phyloP scores from a whole-genome alignment of 2,888 invertebrate genomes.

The Arctia plantaginis region DNA sequence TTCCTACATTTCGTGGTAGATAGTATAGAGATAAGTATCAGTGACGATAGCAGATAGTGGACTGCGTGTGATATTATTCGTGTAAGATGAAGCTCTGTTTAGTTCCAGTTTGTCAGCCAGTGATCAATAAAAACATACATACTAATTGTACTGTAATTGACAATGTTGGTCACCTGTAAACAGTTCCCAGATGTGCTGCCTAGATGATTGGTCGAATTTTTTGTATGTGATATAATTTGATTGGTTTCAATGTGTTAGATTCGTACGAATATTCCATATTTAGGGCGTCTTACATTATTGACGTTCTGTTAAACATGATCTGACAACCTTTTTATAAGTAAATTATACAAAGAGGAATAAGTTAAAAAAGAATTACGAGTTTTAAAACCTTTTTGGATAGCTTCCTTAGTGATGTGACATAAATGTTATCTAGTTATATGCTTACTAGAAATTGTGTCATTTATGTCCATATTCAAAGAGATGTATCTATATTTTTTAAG shows the following conservation, averaged over 20 bases:
- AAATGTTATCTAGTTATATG: slow-evolving; percentile 57
- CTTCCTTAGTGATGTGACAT: slow-evolving; percentile 41
- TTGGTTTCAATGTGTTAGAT: slow-evolving; percentile 19
- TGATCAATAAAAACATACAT: slow-evolving; percentile 38
- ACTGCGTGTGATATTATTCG: slow-evolving; percentile 54
- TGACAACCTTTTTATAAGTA: slow-evolving; percentile 17
- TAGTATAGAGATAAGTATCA: slow-evolving; percentile 6
- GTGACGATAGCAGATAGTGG: slow-evolving; percentile 39
- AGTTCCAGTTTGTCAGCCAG: slow-evolving; percentile 32
- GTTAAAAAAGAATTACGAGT: slow-evolving; percentile 17
- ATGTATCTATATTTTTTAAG: slow-evolving; percentile 57
- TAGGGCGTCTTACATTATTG: slow-evolving; percentile 17
- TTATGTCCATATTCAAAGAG: slow-evolving; percentile 35
- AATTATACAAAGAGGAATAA: slow-evolving; percentile 18
- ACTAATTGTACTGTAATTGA: slow-evolving; percentile 29
- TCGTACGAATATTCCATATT: not conserved
- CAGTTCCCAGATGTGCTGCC: slow-evolving; percentile 13
- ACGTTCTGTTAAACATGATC: slow-evolving; percentile 18
- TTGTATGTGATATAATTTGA: slow-evolving; percentile 36
- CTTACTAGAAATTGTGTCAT: slow-evolving; percentile 38
- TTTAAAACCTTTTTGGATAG: slow-evolving; percentile 26
- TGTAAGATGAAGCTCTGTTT: slow-evolving; percentile 46
- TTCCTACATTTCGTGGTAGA: not conserved
- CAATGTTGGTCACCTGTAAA: slow-evolving; percentile 32
- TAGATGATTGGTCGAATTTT: slow-evolving; percentile 30